Evolutionary conservation across 2,797 vertebrate species (phyloP).

Genomic region (Lepidocolaptes lacrymiger): DNA sequence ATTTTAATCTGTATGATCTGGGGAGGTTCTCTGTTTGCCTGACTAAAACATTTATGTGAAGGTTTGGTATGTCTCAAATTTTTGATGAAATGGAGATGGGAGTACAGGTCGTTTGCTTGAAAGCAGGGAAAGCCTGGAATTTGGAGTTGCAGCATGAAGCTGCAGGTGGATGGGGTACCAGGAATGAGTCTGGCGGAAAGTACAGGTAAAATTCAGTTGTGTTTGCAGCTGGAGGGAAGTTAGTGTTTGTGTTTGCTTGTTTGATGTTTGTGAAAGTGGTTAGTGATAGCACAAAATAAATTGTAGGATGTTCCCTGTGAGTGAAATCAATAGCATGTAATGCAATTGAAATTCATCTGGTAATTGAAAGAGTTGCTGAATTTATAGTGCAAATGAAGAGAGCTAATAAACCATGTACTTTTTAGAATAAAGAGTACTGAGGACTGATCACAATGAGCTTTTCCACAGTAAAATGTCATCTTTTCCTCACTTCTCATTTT

Average conservation of each 20-base stretch:
- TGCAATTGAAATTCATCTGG: not conserved
- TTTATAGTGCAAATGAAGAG: not conserved
- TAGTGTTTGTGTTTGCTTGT: not conserved
- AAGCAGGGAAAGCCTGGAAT: not conserved
- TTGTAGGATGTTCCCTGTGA: not conserved
- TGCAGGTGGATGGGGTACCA: not conserved
- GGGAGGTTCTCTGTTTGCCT: not conserved
- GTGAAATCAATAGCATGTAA: not conserved
- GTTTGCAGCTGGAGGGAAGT: not conserved
- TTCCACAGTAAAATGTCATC: fast-evolving
- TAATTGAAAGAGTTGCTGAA: not conserved
- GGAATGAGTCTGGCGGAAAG: not conserved
- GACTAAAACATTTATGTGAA: not conserved
- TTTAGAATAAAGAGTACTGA: not conserved
- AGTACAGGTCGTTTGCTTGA: not conserved
- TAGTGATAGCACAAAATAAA: not conserved
- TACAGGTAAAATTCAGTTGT: not conserved
- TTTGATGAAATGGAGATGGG: not conserved
- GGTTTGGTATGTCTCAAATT: not conserved
- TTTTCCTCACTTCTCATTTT: not conserved
- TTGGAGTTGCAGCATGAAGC: not conserved
- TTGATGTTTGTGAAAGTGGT: not conserved
- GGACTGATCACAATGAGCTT: not conserved
- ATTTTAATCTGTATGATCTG: not conserved
- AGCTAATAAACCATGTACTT: not conserved